Percentiles rank a stretch among this genome's conserved stretches.
phyloP scores from a whole-genome alignment of 2,113 vertebrate species.

The Podocnemis expansa region DNA sequence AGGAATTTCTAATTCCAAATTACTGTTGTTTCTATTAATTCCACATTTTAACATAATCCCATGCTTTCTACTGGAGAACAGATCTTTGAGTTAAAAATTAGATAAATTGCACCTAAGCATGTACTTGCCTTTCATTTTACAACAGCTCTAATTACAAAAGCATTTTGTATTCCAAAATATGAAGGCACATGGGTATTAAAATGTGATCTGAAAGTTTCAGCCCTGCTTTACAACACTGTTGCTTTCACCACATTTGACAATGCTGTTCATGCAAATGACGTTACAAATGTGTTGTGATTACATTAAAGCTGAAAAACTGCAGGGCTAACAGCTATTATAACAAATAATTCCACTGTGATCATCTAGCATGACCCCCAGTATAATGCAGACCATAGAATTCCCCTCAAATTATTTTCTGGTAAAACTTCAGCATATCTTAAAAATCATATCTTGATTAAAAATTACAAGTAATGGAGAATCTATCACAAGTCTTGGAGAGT shows the following conservation, averaged over 20 bases:
- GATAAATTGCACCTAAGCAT: neutral
- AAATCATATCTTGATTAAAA: neutral
- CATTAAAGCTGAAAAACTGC: slow-evolving; percentile 60
- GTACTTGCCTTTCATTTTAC: slow-evolving; percentile 1
- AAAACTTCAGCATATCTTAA: neutral
- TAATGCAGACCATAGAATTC: neutral
- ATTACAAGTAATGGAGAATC: neutral
- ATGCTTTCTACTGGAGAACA: slow-evolving; percentile 3
- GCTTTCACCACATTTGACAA: slow-evolving; percentile 64
- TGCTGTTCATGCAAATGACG: slow-evolving; percentile 70
- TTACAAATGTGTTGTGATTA: slow-evolving; percentile 69
- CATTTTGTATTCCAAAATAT: slow-evolving; percentile 26
- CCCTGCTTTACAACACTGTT: slow-evolving; percentile 58
- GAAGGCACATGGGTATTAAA: slow-evolving; percentile 70
- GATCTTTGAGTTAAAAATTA: slow-evolving; percentile 25
- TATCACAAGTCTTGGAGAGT: neutral
- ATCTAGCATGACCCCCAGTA: neutral
- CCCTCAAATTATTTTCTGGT: neutral
- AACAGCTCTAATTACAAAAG: neutral
- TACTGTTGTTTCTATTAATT: slow-evolving; percentile 57
- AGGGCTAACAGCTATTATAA: slow-evolving; percentile 64
- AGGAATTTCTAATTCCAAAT: slow-evolving; percentile 35
- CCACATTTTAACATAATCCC: slow-evolving; percentile 41
- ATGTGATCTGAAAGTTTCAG: slow-evolving; percentile 61
- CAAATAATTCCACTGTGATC: slow-evolving; percentile 34